A percentile compares a stretch with the other conserved stretches of the same genome.
Evolutionary conservation across 2,113 vertebrate genomes (phyloP).

Genomic region (Hyperoodon ampullatus): DNA sequence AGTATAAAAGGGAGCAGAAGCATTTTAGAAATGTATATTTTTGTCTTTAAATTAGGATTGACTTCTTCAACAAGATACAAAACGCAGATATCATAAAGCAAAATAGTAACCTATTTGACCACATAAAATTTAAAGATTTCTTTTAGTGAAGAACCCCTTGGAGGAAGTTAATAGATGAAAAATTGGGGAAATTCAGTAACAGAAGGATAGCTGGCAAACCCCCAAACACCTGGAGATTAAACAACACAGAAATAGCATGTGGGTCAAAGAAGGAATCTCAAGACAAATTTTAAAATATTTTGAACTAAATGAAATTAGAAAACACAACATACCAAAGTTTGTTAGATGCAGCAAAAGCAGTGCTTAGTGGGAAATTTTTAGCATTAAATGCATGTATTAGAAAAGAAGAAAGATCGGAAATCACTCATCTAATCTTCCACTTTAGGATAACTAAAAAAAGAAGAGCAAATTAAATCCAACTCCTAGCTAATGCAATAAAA

Average conservation of each 20-base stretch:
- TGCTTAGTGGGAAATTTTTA: not conserved
- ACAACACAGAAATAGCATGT: not conserved
- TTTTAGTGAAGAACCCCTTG: not conserved
- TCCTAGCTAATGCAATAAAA: not conserved
- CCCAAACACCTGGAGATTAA: not conserved
- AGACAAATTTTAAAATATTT: not conserved
- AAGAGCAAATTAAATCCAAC: not conserved
- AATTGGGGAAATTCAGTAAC: not conserved
- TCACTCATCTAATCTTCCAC: not conserved
- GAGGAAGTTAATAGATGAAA: not conserved
- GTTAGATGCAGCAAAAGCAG: not conserved
- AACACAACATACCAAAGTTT: not conserved
- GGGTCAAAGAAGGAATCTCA: not conserved
- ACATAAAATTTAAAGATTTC: not conserved
- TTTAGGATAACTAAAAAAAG: not conserved
- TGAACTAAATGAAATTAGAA: not conserved
- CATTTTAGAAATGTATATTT: not conserved
- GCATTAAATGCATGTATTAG: not conserved
- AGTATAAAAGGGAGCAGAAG: not conserved
- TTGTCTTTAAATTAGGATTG: not conserved
- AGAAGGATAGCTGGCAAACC: not conserved
- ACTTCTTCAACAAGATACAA: not conserved
- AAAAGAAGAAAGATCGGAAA: not conserved
- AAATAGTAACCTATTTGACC: not conserved
- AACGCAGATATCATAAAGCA: not conserved